A percentile compares a stretch with the other conserved stretches of the same genome.
phyloP scores from a whole-genome alignment of 1,140 invertebrate species.

The Macrocentrus cingulum region DNA sequence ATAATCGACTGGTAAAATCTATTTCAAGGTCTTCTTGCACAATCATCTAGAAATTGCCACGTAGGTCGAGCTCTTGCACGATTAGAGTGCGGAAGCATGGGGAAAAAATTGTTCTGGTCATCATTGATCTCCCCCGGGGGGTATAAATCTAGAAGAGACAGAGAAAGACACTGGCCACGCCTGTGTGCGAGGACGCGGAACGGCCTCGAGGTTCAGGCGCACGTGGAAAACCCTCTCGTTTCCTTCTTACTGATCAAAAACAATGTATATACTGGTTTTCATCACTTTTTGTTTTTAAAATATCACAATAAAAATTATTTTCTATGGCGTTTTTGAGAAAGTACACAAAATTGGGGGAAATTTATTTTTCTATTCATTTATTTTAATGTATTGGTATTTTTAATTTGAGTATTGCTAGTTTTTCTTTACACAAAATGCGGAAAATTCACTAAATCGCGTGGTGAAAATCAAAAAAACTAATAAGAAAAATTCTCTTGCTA shows the following conservation, averaged over 20 bases:
- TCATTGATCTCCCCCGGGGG: conserved; percentile 18
- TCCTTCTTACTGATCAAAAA: conserved; percentile 28
- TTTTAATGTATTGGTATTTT: no score
- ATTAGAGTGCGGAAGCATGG: background rate
- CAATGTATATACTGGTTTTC: background rate
- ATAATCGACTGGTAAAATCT: no score
- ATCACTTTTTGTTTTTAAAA: conserved; percentile 35
- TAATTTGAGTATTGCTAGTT: no score
- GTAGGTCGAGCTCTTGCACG: background rate
- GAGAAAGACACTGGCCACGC: conserved; percentile 43
- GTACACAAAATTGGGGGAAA: no score
- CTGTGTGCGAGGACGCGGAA: conserved; percentile 58
- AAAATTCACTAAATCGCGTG: no score
- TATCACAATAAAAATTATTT: no score
- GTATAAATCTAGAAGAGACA: conserved; percentile 20
- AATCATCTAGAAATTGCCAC: conserved; percentile 1
- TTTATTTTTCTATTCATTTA: no score
- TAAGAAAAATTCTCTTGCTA: no score
- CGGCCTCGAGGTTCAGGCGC: conserved; percentile 48
- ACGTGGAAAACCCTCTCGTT: conserved; percentile 39
- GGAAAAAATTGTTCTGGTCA: background rate
- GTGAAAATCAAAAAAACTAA: no score
- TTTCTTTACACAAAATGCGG: no score
- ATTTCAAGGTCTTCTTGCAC: background rate
- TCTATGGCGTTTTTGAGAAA: no score